A percentile compares a stretch with the other conserved stretches of the same genome.
Evolutionary conservation across 2,888 invertebrate species (phyloP).

Genomic region (Melipona bicolor): DNA sequence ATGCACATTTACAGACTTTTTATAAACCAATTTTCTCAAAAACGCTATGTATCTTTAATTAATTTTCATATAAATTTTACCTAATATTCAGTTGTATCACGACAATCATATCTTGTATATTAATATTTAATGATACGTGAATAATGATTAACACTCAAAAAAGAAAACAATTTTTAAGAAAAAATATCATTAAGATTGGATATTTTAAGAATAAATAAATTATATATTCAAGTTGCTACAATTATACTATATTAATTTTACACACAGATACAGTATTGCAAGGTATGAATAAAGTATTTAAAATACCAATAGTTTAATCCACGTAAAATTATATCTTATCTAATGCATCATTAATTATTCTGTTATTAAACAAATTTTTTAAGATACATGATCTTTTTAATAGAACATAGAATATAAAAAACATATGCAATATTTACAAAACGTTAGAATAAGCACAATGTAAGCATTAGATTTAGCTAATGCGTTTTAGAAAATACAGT

Average conservation of each 20-base stretch:
- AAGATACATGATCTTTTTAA: background rate
- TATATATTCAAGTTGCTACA: background rate
- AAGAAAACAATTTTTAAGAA: background rate
- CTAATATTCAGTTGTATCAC: background rate
- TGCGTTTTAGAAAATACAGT: slow-evolving; percentile 39
- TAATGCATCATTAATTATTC: background rate
- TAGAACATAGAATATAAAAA: background rate
- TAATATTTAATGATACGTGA: too few relatives aligned
- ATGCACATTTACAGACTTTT: background rate
- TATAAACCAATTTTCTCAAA: background rate
- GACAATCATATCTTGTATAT: background rate
- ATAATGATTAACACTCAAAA: too few relatives aligned
- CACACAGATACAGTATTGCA: background rate
- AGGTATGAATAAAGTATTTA: background rate
- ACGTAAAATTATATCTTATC: background rate
- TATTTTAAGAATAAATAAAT: background rate
- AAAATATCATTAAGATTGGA: background rate
- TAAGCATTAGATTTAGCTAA: slow-evolving; percentile 12
- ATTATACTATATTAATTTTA: background rate
- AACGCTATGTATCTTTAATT: background rate
- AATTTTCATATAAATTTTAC: background rate
- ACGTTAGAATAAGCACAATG: slow-evolving; percentile 14
- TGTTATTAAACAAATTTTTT: background rate
- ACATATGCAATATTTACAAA: slow-evolving; percentile 14
- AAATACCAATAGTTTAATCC: background rate